Base-by-base conservation (phyloP, 1,140 invertebrate genomes). In the Caenorhabditis briggsae region DNA sequence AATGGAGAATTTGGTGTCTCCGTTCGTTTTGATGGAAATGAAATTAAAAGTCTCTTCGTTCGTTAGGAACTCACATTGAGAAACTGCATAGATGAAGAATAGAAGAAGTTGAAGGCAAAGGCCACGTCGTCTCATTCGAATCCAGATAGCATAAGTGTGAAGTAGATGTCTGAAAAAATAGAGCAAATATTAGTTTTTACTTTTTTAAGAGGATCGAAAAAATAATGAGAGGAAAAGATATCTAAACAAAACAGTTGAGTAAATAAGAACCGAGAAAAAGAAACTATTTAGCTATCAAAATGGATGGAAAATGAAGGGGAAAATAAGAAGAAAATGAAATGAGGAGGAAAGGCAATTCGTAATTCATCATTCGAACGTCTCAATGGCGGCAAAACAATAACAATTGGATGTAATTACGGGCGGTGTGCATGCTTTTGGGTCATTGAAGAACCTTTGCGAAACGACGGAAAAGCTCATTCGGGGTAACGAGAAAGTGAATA, bases 111-210 rank as follows among this genome's bases (percentile, higher is more conserved):
- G 41, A 78, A 78, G 70, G 70, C 70, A 78, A 78, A 78, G 70
- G 70, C 70, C 70, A 78, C 70, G 64, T 70, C 64, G 64, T 70
- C 64, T 78, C 70, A 78, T 78, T 78, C 70, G 70, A 78, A 78
- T 78, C 70, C 70, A 33, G 70, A 50, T 33, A 23, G 43, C 70
- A 78, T 78, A 78, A 20, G 70, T 78, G 70, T 78, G 8, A 41
- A 78, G 18, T 78, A 9, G 25, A 59, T 14, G 58, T 33, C 61
- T 65, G 61, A 65, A 14, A 65, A 41, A 33, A 65, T 14, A 20
- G 61, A 25, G 33, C 61, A 65, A 65, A 65, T 65, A 65, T 65
- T 65, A 65, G 61, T 65, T 65, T 65, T 25, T 11, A 33, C 61
- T 33, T 33, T 20, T 33, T 65, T 20, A 53, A 33, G 33, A 33